Evolutionary conservation across 2,888 invertebrate genomes (phyloP).

Genomic region (Thereva nobilitata): DNA sequence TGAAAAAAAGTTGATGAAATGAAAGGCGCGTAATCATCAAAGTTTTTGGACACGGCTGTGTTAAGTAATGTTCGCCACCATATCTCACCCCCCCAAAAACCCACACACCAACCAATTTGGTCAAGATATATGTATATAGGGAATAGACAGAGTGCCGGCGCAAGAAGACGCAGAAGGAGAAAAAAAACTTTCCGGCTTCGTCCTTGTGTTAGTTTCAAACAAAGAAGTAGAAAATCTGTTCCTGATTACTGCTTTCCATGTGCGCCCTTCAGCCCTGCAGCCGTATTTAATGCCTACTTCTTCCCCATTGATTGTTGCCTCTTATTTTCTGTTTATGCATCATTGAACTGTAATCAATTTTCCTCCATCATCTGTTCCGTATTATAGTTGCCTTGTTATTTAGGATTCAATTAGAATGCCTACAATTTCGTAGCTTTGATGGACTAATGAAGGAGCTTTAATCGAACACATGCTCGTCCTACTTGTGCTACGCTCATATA

Average conservation of each 20-base stretch:
- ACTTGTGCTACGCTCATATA: no score
- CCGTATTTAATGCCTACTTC: conserved; percentile 9
- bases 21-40: conserved; percentile 28
- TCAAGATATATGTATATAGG: no score
- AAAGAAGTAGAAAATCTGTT: conserved; percentile 14
- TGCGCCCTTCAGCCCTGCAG: conserved; percentile 14
- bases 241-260: conserved; percentile 22
- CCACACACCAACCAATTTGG: no score
- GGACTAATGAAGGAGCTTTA: conserved; percentile 18
- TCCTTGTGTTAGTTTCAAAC: no score
- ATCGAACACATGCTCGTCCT: background rate
- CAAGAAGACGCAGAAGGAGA: no score
- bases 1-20: conserved; percentile 29
- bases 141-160: no score
- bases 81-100: no score
- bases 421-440: conserved; percentile 13
- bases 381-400: conserved; percentile 24
- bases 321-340: conserved; percentile 43
- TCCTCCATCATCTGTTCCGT: conserved; percentile 31
- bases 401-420: conserved; percentile 26
- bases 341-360: conserved; percentile 46
- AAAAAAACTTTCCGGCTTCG: no score
- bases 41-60: conserved; percentile 22
- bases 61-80: conserved; percentile 2
- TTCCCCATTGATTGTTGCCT: conserved; percentile 29